phyloP scores from a whole-genome alignment of 2,113 vertebrate species.

The Paramormyrops kingsleyae region DNA sequence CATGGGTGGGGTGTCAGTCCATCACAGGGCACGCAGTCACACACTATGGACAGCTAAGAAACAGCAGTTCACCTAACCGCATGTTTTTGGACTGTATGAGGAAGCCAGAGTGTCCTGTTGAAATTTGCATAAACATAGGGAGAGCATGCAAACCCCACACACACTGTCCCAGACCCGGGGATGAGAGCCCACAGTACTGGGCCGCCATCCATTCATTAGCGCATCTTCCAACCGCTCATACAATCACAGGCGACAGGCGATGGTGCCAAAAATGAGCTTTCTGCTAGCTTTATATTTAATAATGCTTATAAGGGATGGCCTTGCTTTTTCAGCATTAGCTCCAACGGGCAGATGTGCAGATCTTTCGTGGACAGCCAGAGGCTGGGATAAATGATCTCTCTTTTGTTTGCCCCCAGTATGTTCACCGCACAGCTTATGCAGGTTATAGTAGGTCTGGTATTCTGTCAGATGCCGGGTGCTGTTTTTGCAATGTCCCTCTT shows the following conservation, averaged over 20 bases:
- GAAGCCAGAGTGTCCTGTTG: neutral
- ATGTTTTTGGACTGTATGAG: neutral
- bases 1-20: neutral
- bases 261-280: neutral
- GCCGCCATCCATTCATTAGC: neutral
- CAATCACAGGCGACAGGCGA: neutral
- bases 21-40: neutral
- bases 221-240: neutral
- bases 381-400: neutral
- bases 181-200: neutral
- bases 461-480: constrained; percentile 1
- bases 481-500: neutral
- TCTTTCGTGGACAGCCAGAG: neutral
- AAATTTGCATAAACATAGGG: neutral
- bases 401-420: neutral
- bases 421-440: neutral
- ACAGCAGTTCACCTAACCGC: neutral
- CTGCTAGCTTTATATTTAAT: neutral
- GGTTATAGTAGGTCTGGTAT: neutral
- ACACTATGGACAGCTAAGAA: neutral
- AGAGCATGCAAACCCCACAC: neutral
- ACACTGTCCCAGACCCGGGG: neutral
- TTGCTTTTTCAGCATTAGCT: neutral
- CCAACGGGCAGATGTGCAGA: neutral
- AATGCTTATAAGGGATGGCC: neutral